Percentiles rank a stretch among this genome's conserved stretches.
These are phyloP conservation scores for Sitobion miscanthi DNA, from an alignment of 1,140 invertebrate genomes.

Conservation along the genomic window DNA sequence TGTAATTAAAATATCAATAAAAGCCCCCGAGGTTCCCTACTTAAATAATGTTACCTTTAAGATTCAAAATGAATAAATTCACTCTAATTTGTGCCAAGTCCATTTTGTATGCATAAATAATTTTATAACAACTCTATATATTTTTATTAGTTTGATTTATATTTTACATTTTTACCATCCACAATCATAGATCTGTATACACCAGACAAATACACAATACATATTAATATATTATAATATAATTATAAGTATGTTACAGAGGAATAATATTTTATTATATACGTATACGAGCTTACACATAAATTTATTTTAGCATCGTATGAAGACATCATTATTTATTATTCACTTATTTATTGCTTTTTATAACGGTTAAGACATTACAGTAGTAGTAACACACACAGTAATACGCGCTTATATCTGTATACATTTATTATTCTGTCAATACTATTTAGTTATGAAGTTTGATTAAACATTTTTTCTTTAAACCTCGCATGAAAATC, in stretches of 20 bases:
- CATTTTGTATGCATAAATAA: too few relatives aligned
- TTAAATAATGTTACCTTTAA: too few relatives aligned
- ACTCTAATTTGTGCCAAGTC: too few relatives aligned
- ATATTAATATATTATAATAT: not conserved
- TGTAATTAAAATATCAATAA: too few relatives aligned
- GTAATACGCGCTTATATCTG: too few relatives aligned
- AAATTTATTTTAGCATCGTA: not conserved
- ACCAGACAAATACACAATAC: not conserved
- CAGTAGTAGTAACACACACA: too few relatives aligned
- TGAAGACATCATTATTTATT: not conserved
- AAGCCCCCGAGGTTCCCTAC: too few relatives aligned
- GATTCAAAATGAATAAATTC: too few relatives aligned
- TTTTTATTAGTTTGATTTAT: not conserved
- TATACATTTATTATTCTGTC: not conserved
- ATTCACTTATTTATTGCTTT: constrained; percentile 1
- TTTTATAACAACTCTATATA: too few relatives aligned
- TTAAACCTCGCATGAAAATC: not conserved
- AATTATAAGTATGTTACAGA: not conserved
- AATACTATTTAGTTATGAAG: not conserved
- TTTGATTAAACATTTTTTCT: not conserved
- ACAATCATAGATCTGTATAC: not conserved
- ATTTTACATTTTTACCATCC: not conserved
- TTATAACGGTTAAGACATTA: not conserved
- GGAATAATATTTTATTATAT: not conserved
- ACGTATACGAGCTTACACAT: not conserved